Evolutionary conservation across 2,888 invertebrate species (phyloP), one percentile per base, ranked within the genome.

Genomic region (Sarcophaga variegata): DNA sequence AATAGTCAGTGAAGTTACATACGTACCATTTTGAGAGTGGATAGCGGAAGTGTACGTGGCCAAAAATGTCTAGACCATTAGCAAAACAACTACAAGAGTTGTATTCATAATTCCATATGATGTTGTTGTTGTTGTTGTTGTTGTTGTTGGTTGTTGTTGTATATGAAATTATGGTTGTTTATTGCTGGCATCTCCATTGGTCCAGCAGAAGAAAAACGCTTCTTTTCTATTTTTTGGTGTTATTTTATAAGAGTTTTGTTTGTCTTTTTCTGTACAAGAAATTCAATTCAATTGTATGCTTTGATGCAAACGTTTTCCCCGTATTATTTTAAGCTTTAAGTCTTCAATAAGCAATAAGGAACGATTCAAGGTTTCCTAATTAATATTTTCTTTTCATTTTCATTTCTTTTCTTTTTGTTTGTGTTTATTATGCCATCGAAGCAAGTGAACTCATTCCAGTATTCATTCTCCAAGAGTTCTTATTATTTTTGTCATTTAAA

Each of bases 1-100:
- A 37, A 37, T 37, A 37, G 37, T 37, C 37, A 37, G 37, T 10
- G 1, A 37, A 37, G 37, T 37, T 1, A 37, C 10, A 6, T 63
- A 37, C 10, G 1, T 63, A 14, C 14, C 10, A 64, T 37, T 75
- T 75, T 76, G 22, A 47, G 27, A 82, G 82, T 0, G 79, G 80
- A 72, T 79, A 87, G 81, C 87, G 87, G 87, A 87, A 87, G 87
- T 84, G 87, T 84, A 87, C 87, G 87, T 87, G 87, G 87, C 87
- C 87, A 87, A 84, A 87, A 87, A 87, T 87, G 87, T 87, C 87
- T 87, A 87, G 87, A 87, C 87, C 87, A 84, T 87, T 79, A 81
- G 84, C 76, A 82, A 82, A 82, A 82, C 75, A 79, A 86, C 86
- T 79, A 83, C 80, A 37, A 37, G 79, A 86, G 8, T 83, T 86